Percentiles rank a stretch among this genome's conserved stretches.
These are phyloP conservation scores for Teleogryllus oceanicus DNA, from an alignment of 2,888 invertebrate species.

Conservation along the genomic window DNA sequence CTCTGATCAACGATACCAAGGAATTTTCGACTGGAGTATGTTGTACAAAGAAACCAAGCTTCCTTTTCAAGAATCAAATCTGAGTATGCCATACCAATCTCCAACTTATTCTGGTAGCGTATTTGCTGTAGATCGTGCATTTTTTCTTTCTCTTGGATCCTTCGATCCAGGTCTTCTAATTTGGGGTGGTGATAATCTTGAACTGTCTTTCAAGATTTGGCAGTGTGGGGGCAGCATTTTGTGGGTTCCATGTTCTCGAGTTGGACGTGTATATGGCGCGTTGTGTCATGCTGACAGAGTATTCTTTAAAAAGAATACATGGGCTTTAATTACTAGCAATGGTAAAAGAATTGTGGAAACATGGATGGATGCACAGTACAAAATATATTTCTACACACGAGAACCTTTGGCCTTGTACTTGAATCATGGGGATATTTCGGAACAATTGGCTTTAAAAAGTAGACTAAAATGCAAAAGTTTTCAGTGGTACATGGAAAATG, in stretches of 20 bases:
- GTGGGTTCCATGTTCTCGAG: conserved; percentile 98
- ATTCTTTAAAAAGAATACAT: too few relatives aligned
- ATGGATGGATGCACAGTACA: conserved; percentile 96
- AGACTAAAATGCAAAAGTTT: conserved; percentile 88
- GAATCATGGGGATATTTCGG: conserved; percentile 83
- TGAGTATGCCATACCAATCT: conserved; percentile 92
- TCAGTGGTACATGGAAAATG: conserved; percentile 94
- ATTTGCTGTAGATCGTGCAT: conserved; percentile 92
- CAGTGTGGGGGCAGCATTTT: conserved; percentile 97
- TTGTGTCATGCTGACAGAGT: conserved; percentile 77
- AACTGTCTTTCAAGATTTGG: conserved; percentile 95
- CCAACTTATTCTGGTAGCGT: conserved; percentile 99
- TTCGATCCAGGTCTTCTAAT: conserved; percentile 95
- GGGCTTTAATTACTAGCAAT: conserved; percentile 51
- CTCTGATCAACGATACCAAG: conserved; percentile 80
- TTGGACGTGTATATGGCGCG: conserved; percentile 96
- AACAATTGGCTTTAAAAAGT: conserved; percentile 80
- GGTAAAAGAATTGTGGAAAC: conserved; percentile 97
- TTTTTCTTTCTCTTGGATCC: conserved; percentile 91
- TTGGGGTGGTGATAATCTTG: conserved; percentile 98
- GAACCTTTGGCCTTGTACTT: conserved; percentile 84
- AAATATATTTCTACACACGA: conserved; percentile 94
- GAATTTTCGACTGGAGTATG: conserved; percentile 99
- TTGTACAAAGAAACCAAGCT: conserved; percentile 97
- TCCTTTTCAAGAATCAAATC: conserved; percentile 74